Base-by-base conservation (phyloP, 1,140 invertebrate genomes). In the Cepaea nemoralis region DNA sequence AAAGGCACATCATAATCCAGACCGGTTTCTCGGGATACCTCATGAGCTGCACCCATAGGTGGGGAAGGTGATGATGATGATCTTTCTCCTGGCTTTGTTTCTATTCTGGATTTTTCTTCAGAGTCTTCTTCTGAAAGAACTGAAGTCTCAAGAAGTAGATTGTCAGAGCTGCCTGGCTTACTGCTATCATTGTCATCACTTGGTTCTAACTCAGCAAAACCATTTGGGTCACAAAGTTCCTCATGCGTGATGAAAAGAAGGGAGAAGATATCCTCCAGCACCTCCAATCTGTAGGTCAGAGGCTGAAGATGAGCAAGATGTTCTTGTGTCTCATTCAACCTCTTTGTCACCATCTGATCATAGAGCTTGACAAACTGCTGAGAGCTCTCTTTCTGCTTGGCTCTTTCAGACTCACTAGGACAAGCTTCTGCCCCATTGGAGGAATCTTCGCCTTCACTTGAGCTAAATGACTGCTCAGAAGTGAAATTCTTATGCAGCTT, bases 211-310 rank as follows among this genome's bases (percentile, higher is more conserved):
- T 88, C 87, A 3, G 82, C 74, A 16, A 73, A 45, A n/a, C 82
- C 45, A 2, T 83, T 81, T 14, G 66, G 80, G 59, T 91, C 87
- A 70, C 86, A 84, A 70, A 92, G 82, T 80, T 91, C 88, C 77
- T 88, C 87, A 77, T 89, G 85, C 50, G 85, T 91, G 12, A 90
- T 80, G 88, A 92, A 92, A 37, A 93, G 83, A 48, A 92, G 80
- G 35, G 91, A 89, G 85, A 91, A 93, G 10, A 93, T 87, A 88
- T 92, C 90, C 85, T 93, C 92, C 78, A 92, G 71, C 19, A 92
- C 88, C 85, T 93, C 92, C 3, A 92, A 83, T 19, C 92, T 82
- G 78, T 89, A 92, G 27, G 87, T 84, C 69, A 92, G 77, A 10
- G 91, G 91, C 63, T 88, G 88, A 27, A 92, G 83, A 76, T 88